A percentile compares a stretch with the other conserved stretches of the same genome.
phyloP scores from a whole-genome alignment of 2,113 vertebrate species.

The Telmatochromis brachygnathus region DNA sequence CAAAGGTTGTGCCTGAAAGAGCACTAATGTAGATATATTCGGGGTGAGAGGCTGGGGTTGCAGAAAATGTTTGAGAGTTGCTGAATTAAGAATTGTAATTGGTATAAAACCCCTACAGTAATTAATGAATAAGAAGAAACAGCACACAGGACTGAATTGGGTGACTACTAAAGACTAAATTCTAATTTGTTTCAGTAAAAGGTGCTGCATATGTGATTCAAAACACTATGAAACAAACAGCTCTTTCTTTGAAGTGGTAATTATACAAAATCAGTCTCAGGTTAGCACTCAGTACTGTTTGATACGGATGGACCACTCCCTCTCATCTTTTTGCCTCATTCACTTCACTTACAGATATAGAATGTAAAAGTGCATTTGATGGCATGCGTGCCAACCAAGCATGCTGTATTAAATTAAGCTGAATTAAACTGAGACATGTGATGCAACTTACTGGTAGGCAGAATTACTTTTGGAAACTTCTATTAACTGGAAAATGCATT shows the following conservation, averaged over 20 bases:
- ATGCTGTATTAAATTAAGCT: constrained; percentile 5
- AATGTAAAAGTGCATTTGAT: not conserved
- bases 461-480: constrained; percentile 54
- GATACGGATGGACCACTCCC: not conserved
- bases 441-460: not conserved
- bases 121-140: not conserved
- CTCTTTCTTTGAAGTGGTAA: not conserved
- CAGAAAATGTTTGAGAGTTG: not conserved
- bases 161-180: not conserved
- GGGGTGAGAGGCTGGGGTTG: not conserved
- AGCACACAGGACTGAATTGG: not conserved
- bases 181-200: not conserved
- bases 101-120: not conserved
- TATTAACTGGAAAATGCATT: constrained; percentile 55
- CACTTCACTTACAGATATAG: not conserved
- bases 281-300: not conserved
- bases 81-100: not conserved
- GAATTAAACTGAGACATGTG: not conserved
- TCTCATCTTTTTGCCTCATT: not conserved
- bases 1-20: not conserved
- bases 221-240: not conserved
- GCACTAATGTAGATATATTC: not conserved
- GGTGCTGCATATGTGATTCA: not conserved
- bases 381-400: not conserved
- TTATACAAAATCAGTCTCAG: not conserved